Evolutionary conservation across 2,888 invertebrate genomes (phyloP).

Genomic region (Chrysina gloriosa): DNA sequence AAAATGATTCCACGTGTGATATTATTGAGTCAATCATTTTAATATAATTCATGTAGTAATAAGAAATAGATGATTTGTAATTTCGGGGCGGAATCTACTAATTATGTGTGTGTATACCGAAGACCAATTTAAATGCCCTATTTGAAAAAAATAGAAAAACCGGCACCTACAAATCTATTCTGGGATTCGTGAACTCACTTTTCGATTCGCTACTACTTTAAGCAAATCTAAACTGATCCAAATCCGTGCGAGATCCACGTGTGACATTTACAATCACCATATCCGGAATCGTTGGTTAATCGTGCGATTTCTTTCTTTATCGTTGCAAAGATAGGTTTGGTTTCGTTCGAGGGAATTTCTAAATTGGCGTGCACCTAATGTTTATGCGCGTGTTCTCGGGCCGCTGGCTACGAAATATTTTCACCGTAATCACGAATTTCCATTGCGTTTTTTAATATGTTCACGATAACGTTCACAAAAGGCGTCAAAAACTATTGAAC

Average conservation of each 20-base stretch:
- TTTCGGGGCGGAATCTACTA: too few relatives aligned
- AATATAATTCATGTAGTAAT: too few relatives aligned
- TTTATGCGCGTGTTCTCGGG: not conserved
- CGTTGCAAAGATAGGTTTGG: not conserved
- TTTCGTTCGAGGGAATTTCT: slow-evolving; percentile 8
- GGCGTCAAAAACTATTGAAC: slow-evolving; percentile 17
- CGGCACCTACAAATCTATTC: too few relatives aligned
- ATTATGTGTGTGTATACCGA: too few relatives aligned
- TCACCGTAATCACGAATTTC: not conserved
- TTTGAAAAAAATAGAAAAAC: too few relatives aligned
- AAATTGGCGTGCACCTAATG: not conserved
- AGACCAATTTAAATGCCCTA: too few relatives aligned
- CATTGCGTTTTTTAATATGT: slow-evolving; percentile 27
- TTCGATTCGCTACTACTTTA: too few relatives aligned
- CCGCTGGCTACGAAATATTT: slow-evolving; percentile 9
- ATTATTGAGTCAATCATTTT: too few relatives aligned
- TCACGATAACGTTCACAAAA: slow-evolving; percentile 18
- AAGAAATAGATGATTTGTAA: too few relatives aligned
- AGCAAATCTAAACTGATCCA: too few relatives aligned
- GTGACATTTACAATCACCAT: not conserved
- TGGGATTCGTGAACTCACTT: too few relatives aligned
- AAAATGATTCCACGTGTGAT: too few relatives aligned
- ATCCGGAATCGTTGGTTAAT: not conserved
- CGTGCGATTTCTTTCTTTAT: not conserved
- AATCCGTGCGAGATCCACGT: not conserved